Evolutionary conservation across 2,113 vertebrate genomes (phyloP).

Genomic region (Toxostoma redivivum): DNA sequence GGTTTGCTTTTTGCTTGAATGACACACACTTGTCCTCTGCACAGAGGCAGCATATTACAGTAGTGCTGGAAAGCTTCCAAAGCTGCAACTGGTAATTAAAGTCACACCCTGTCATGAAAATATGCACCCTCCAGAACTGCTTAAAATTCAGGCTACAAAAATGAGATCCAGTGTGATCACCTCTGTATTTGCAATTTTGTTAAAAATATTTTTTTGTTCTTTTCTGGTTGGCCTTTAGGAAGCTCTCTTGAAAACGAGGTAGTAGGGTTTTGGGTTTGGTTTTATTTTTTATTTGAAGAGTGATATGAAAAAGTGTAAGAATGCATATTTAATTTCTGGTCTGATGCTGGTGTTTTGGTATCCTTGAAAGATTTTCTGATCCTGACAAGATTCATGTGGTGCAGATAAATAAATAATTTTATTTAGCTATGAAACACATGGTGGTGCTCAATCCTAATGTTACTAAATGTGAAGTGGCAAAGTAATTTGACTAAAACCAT

Average conservation of each 20-base stretch:
- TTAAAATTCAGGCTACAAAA: background rate
- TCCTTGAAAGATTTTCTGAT: background rate
- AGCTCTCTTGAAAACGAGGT: background rate
- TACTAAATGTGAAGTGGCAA: background rate
- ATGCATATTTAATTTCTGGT: background rate
- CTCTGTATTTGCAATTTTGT: background rate
- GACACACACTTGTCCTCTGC: background rate
- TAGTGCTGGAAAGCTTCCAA: conserved; percentile 21
- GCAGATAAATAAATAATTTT: background rate
- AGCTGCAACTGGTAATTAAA: background rate
- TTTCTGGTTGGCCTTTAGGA: background rate
- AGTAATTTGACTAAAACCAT: background rate
- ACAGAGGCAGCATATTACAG: background rate
- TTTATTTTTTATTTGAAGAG: background rate
- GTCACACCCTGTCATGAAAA: background rate
- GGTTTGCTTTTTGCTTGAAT: background rate
- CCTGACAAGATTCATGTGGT: background rate
- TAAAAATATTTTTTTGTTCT: background rate
- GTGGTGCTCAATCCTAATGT: conserved; percentile 50
- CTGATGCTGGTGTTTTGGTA: background rate
- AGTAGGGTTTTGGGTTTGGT: background rate
- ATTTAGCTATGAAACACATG: conserved; percentile 27
- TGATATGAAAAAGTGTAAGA: background rate
- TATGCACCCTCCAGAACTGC: background rate
- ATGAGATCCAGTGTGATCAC: fast-evolving